Percentiles rank a stretch among this genome's conserved stretches.
These are phyloP conservation scores for Dolichopus griseipennis DNA, from an alignment of 2,888 invertebrate genomes.

Conservation along the genomic window DNA sequence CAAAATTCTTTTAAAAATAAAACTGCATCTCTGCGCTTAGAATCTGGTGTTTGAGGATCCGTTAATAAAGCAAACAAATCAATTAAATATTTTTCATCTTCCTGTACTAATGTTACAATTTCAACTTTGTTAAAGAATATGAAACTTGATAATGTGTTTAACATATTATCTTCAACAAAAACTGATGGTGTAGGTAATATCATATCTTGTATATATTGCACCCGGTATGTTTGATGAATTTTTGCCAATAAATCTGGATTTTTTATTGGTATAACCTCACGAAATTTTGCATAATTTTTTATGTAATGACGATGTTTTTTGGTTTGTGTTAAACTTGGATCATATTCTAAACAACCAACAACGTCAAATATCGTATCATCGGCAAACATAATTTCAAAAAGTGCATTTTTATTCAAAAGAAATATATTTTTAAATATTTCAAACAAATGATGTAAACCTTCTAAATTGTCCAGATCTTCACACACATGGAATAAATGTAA, in stretches of 20 bases:
- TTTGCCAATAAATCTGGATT: conserved; percentile 91
- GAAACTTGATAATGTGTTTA: conserved; percentile 95
- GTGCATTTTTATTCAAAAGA: conserved; percentile 90
- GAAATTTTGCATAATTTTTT: conserved; percentile 81
- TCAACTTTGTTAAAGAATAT: conserved; percentile 99
- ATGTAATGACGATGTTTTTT: conserved; percentile 95
- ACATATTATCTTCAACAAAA: conserved; percentile 98
- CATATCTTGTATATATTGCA: conserved; percentile 98
- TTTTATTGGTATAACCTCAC: conserved; percentile 89
- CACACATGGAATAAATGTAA: conserved; percentile 93
- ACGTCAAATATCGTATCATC: conserved; percentile 96
- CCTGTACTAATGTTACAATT: conserved; percentile 95
- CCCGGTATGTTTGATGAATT: conserved; percentile 99
- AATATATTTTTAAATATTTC: conserved; percentile 99
- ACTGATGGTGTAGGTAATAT: conserved; percentile 97
- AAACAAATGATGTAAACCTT: conserved; percentile 89
- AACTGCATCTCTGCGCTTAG: conserved; percentile 85
- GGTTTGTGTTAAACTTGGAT: conserved; percentile 76
- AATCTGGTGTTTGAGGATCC: conserved; percentile 75
- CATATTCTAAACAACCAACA: conserved; percentile 96
- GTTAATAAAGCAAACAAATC: conserved; percentile 90
- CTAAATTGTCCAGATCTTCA: conserved; percentile 91
- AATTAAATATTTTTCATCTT: conserved; percentile 92
- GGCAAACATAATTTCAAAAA: conserved; percentile 96
- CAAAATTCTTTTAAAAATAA: conserved; percentile 98